Evolutionary conservation across 2,888 invertebrate species (phyloP).

Genomic region (Sarcophaga rosellei): DNA sequence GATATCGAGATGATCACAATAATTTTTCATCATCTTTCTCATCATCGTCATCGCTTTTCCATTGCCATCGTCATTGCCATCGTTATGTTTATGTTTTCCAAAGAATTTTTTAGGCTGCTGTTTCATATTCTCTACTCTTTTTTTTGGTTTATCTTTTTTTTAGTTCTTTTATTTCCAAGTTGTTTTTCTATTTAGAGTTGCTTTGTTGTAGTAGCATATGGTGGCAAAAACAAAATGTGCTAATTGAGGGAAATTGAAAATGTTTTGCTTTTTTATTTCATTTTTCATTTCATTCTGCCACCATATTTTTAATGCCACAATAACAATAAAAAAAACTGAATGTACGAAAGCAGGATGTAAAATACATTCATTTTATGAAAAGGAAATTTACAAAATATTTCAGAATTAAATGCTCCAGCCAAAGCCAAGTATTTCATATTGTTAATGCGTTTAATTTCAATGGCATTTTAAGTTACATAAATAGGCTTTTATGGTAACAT

Average conservation of each 20-base stretch:
- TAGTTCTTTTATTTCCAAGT: slow-evolving; percentile 5
- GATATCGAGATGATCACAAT: slow-evolving; percentile 13
- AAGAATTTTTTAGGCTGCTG: too few species aligned
- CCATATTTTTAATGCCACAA: slow-evolving; percentile 27
- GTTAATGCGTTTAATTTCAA: too few species aligned
- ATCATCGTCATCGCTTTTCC: too few species aligned
- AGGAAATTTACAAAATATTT: too few species aligned
- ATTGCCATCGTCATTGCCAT: too few species aligned
- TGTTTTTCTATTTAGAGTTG: too few species aligned
- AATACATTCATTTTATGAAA: background rate
- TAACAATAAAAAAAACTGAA: slow-evolving; percentile 1
- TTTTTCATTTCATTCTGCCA: background rate
- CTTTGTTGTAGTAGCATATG: too few species aligned
- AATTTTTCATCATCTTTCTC: background rate
- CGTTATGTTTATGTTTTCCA: too few species aligned
- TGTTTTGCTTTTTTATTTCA: slow-evolving; percentile 19
- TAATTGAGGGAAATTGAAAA: slow-evolving; percentile 63
- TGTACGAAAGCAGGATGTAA: background rate
- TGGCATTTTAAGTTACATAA: too few species aligned
- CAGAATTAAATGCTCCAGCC: too few species aligned
- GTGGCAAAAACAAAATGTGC: slow-evolving; percentile 39
- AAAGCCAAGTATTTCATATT: too few species aligned
- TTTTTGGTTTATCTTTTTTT: slow-evolving; percentile 56
- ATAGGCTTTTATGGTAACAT: too few species aligned
- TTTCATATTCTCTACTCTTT: slow-evolving; percentile 32